Percentiles rank a stretch among this genome's conserved stretches.
Evolutionary conservation across 2,888 invertebrate species (phyloP).

Genomic region (Agapetus fuscipes): DNA sequence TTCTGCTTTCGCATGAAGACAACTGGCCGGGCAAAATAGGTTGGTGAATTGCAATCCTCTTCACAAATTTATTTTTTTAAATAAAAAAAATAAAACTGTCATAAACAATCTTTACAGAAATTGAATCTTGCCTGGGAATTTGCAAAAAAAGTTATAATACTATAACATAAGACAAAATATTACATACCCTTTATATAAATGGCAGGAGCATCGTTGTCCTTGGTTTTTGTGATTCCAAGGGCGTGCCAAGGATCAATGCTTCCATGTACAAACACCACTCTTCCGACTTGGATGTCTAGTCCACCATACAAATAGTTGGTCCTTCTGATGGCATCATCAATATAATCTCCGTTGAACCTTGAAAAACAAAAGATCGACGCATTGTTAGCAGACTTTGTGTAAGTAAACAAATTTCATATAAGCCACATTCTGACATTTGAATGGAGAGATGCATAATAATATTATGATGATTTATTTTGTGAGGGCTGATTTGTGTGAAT

Average conservation of each 20-base stretch:
- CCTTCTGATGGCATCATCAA: constrained; percentile 51
- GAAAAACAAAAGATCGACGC: no score
- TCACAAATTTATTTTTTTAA: no score
- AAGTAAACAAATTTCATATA: no score
- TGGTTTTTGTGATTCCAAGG: constrained; percentile 56
- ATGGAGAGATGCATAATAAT: neutral
- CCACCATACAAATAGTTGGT: constrained; percentile 80
- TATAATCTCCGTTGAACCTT: constrained; percentile 51
- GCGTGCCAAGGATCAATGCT: constrained; percentile 86
- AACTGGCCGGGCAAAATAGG: no score
- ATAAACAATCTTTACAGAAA: neutral
- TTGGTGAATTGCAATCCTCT: no score
- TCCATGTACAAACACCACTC: constrained; percentile 81
- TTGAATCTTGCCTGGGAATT: no score
- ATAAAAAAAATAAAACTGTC: no score
- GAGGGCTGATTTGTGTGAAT: no score
- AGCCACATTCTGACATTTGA: no score
- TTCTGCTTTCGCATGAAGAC: no score
- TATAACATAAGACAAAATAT: neutral
- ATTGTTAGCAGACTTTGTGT: neutral
- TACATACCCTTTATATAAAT: constrained; percentile 62
- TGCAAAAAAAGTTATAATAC: neutral
- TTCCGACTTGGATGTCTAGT: constrained; percentile 54
- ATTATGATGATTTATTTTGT: no score
- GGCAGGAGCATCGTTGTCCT: constrained; percentile 49